phyloP scores from a whole-genome alignment of 2,888 invertebrate genomes.

The Idaea aversata region DNA sequence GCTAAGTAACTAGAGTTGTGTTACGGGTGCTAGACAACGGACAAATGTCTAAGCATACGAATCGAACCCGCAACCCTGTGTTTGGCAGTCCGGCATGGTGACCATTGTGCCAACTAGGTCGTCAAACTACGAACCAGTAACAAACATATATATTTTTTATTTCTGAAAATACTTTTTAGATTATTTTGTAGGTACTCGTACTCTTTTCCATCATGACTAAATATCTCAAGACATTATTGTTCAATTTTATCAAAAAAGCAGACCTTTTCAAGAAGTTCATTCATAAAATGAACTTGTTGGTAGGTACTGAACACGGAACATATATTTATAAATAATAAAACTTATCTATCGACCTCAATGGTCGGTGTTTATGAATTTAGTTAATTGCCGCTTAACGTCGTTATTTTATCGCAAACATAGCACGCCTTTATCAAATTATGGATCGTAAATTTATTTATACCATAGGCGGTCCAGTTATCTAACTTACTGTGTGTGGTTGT shows the following conservation, averaged over 20 bases:
- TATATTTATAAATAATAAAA: slow-evolving; percentile 9
- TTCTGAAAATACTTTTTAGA: too few species aligned
- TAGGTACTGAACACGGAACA: background rate
- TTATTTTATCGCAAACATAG: background rate
- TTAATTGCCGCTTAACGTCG: slow-evolving; percentile 2
- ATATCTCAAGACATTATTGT: too few species aligned
- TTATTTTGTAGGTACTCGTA: too few species aligned
- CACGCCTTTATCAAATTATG: background rate
- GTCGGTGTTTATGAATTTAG: background rate
- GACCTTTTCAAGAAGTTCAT: slow-evolving; percentile 3
- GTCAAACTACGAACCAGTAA: too few species aligned
- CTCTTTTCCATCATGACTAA: too few species aligned
- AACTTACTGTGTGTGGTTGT: background rate
- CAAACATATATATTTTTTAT: too few species aligned
- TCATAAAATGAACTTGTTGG: background rate
- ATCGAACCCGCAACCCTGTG: too few species aligned
- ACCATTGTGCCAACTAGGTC: too few species aligned
- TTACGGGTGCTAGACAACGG: too few species aligned
- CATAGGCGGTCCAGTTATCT: background rate
- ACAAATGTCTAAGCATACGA: too few species aligned
- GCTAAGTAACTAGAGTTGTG: too few species aligned
- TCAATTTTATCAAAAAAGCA: background rate
- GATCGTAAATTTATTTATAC: slow-evolving; percentile 1
- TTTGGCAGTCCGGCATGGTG: too few species aligned
- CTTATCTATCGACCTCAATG: slow-evolving; percentile 1